A percentile compares a stretch with the other conserved stretches of the same genome.
These are phyloP conservation scores for Lasius platythorax DNA, from an alignment of 2,888 invertebrate genomes.

Conservation along the genomic window DNA sequence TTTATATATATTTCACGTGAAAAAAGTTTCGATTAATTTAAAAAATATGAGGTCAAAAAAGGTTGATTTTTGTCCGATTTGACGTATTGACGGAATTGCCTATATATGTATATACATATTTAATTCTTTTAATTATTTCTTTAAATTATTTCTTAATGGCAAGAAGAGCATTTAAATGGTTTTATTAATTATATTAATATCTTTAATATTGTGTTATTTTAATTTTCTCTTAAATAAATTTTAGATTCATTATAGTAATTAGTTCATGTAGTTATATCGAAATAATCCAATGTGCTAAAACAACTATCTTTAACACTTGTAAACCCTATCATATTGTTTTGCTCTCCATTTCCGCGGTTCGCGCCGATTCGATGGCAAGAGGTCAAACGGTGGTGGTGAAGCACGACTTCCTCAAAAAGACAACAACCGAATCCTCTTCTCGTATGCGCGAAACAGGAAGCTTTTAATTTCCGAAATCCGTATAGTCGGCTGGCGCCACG, in stretches of 20 bases:
- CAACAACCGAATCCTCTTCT: constrained; percentile 15
- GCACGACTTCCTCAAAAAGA: constrained; percentile 30
- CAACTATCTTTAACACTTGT: not conserved
- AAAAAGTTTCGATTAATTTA: no score
- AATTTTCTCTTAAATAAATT: not conserved
- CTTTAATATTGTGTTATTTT: not conserved
- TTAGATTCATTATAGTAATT: not conserved
- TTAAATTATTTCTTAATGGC: not conserved
- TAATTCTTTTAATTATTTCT: not conserved
- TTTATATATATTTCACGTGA: no score
- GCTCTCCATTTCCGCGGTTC: constrained; percentile 20
- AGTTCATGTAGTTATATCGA: not conserved
- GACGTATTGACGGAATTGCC: no score
- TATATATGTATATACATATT: no score
- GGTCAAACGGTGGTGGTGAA: constrained; percentile 23
- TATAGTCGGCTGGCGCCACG: constrained; percentile 35
- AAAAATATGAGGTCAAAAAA: no score
- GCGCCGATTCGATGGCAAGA: not conserved
- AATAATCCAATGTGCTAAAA: not conserved
- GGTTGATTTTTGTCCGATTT: no score
- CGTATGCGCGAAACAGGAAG: constrained; percentile 52
- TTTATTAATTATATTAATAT: not conserved
- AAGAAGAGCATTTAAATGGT: not conserved
- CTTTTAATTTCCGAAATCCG: constrained; percentile 64
- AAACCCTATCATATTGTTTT: not conserved